phyloP scores from a whole-genome alignment of 2,888 invertebrate species.

The Cryptocephalus moraei region DNA sequence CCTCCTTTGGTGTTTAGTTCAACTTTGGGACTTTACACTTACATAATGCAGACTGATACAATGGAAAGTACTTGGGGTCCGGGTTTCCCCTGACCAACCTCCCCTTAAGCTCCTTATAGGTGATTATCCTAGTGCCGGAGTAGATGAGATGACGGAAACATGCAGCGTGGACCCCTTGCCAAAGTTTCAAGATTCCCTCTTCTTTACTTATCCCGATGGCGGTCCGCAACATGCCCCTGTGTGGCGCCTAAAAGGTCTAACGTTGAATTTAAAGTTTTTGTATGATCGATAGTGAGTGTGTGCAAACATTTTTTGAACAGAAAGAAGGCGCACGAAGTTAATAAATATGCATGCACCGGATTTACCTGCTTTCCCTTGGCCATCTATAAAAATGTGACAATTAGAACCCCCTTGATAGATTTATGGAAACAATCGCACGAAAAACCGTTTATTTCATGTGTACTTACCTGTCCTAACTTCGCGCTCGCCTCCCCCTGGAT shows the following conservation, averaged over 20 bases:
- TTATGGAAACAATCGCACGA: too few species aligned
- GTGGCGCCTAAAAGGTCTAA: conserved; percentile 43
- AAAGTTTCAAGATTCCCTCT: conserved; percentile 73
- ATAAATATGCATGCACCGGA: too few species aligned
- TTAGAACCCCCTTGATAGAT: too few species aligned
- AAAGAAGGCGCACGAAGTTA: too few species aligned
- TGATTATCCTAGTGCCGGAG: conserved; percentile 74
- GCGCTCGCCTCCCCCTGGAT: conserved; percentile 66
- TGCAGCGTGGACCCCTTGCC: conserved; percentile 85
- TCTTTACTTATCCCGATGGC: conserved; percentile 71
- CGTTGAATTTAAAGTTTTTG: not conserved
- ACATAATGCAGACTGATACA: conserved; percentile 56
- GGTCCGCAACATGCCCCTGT: conserved; percentile 74
- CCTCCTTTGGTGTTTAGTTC: not conserved
- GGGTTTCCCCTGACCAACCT: not conserved
- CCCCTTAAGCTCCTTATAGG: conserved; percentile 52
- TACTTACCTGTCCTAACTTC: not conserved
- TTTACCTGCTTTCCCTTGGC: too few species aligned
- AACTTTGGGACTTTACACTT: conserved; percentile 25
- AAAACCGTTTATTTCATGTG: not conserved
- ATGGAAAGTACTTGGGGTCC: conserved; percentile 39
- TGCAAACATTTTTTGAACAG: too few species aligned
- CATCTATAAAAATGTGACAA: too few species aligned
- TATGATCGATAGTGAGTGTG: too few species aligned
- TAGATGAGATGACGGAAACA: conserved; percentile 78